Base-by-base conservation (phyloP, 2,888 invertebrate genomes). In the Thysanoteuthis rhombus region DNA sequence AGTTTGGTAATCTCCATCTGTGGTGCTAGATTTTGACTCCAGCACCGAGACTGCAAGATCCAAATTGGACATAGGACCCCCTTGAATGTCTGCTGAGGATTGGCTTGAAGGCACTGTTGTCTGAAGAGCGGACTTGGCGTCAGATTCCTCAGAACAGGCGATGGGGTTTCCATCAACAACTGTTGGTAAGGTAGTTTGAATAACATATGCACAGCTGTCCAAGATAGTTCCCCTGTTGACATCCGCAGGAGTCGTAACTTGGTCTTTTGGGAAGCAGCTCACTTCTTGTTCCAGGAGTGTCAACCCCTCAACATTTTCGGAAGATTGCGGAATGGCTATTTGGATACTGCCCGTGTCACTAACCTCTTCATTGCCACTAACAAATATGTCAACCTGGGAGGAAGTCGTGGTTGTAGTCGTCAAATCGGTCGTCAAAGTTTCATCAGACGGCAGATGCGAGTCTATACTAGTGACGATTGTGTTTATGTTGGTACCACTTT, bases 51-150 rank as follows among this genome's bases (percentile, higher is more conserved):
- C 75, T 75, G 75, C 75, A 75, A 75, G 75, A n/a, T 75, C 75
- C 12, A 75, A n/a, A 75, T 75, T 75, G 75, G 75, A n/a, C 75
- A 75, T 75, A 75, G 75, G 16, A 36, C 19, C 16, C 4, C n/a
- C 75, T n/a, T 75, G 75, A n/a, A 75, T n/a, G 12, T 75, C n/a
- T 75, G 8, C 16, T n/a, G 75, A 36, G n/a, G 16, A n/a, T 75
- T 75, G n/a, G 75, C 75, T 75, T 75, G 75, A 75, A 75, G 75
- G n/a, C 75, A 75, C n/a, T n/a, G 75, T 75, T 75, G 75, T 75
- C n/a, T 75, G 75, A 75, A 75, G 75, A n/a, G n/a, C 36, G 3
- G 75, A 75, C n/a, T 36, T 36, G 10, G n/a, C 12, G 12, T 75
- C n/a, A 36, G 75, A 75, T 75, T 75, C 75, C 36, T 75, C 75